Conservation (phyloP, 1,140 invertebrate genomes). For the Anoplophora glabripennis region DNA sequence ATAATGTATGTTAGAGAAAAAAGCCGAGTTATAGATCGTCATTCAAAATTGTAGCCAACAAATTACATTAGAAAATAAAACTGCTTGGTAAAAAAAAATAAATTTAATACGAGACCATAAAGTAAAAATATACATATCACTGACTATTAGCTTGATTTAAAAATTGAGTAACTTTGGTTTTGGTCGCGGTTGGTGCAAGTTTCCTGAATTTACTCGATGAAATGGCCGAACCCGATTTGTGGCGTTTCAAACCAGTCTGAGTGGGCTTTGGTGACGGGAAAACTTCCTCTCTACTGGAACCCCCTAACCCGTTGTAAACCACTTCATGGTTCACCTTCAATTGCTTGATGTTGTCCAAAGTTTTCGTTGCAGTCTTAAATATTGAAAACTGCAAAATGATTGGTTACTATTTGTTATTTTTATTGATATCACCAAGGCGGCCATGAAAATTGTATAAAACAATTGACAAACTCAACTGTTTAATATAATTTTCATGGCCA, state of each 20-base stretch:
- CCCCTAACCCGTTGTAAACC: constrained; percentile 36
- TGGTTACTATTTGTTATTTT: no score
- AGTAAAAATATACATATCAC: no score
- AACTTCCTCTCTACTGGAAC: constrained; percentile 36
- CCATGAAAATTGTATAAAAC: constrained; percentile 5
- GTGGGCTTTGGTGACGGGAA: constrained; percentile 25
- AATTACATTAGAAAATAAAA: no score
- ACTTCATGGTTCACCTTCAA: constrained; percentile 6
- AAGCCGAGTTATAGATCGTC: no score
- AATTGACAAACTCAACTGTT: constrained; percentile 8
- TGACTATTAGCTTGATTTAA: background rate
- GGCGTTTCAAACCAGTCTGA: constrained; percentile 7
- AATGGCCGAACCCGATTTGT: background rate
- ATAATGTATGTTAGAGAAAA: no score
- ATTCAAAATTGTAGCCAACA: no score
- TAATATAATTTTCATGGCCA: no score
- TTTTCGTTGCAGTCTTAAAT: constrained; percentile 19
- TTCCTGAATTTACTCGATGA: constrained; percentile 11
- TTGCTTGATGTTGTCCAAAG: background rate
- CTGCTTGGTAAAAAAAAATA: no score
- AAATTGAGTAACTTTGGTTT: background rate
- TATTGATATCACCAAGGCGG: no score
- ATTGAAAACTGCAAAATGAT: constrained; percentile 24
- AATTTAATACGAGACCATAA: no score
- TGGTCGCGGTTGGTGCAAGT: background rate